Base-by-base conservation (phyloP, 2,797 vertebrate species). In the Leptoclinus maculatus region DNA sequence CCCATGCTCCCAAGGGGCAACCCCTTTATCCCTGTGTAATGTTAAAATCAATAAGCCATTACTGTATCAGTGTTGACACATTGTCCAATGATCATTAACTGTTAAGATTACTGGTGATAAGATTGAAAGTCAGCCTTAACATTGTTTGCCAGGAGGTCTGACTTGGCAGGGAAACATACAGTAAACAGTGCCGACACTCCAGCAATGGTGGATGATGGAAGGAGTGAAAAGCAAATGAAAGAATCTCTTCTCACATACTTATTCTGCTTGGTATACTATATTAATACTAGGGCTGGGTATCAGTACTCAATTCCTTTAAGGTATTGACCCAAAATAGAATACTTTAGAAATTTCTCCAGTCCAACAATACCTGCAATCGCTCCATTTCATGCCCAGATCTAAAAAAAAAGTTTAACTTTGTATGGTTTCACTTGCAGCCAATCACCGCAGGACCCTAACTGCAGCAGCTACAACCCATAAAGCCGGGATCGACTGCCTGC, bases 51-150 rank as follows among this genome's bases (percentile, higher is more conserved):
- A 80, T 74, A 71, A 63, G 54, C 60, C 36, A 70, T 62, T 69
- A 49, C 51, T 56, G 45, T 39, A 82, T 59, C 51, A 65, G 53
- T 75, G 66, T 27, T 82, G 47, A 66, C 64, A 76, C 67, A 56
- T 43, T 76, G 60, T 75, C 27, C 65, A 53, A 79, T 76, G 60
- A 83, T 4, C 23, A 69, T n/a, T 47, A 73, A 56, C 38, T 67
- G 62, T 47, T 79, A 19, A n/a, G 45, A 66, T 60, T 29, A 45
- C 69, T n/a, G 43, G 21, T 12, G 38, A 73, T 66, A 45, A 67
- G 8, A 45, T 14, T 39, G 53, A 58, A 53, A 67, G 47, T 6
- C 36, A 67, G 45, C 16, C 47, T 53, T 45, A 38, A 36, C 17
- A 36, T 4, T 71, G 43, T 34, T 12, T 54, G 36, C 21, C 63